Conservation (phyloP, 2,888 invertebrate species). For the Euplexia lucipara region DNA sequence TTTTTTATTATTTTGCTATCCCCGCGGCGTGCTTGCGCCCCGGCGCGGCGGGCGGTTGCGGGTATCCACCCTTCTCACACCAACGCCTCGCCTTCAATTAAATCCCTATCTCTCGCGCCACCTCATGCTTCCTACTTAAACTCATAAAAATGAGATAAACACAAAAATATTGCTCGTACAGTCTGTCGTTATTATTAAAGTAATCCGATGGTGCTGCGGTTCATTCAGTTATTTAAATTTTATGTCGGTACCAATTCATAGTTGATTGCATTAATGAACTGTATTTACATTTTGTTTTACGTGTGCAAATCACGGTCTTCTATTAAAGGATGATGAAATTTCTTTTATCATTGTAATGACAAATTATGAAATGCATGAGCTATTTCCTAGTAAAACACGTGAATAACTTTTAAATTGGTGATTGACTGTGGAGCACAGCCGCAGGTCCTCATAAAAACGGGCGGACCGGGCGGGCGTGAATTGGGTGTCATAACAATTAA, state of each 20-base stretch:
- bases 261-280: conserved; percentile 61
- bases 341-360: background rate
- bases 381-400: conserved; percentile 18
- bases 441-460: conserved; percentile 69
- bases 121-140: conserved; percentile 87
- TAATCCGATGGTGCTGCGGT: conserved; percentile 71
- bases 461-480: conserved; percentile 69
- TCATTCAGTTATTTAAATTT: conserved; percentile 71
- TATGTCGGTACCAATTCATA: conserved; percentile 57
- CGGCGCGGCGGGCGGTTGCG: conserved; percentile 74
- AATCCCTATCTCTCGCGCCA: conserved; percentile 87
- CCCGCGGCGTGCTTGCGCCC: conserved; percentile 72
- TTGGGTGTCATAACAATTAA: conserved; percentile 75
- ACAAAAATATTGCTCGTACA: conserved; percentile 86
- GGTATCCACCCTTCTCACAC: conserved; percentile 75
- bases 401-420: conserved; percentile 38
- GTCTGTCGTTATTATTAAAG: conserved; percentile 82
- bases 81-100: conserved; percentile 88
- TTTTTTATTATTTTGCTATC: conserved; percentile 88
- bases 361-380: background rate
- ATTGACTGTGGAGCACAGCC: conserved; percentile 58
- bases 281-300: conserved; percentile 31
- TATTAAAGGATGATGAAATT: background rate
- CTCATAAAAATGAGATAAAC: conserved; percentile 88
- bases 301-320: background rate